Evolutionary conservation across 2,113 vertebrate genomes (phyloP).

Genomic region (Aegotheles bennettii): DNA sequence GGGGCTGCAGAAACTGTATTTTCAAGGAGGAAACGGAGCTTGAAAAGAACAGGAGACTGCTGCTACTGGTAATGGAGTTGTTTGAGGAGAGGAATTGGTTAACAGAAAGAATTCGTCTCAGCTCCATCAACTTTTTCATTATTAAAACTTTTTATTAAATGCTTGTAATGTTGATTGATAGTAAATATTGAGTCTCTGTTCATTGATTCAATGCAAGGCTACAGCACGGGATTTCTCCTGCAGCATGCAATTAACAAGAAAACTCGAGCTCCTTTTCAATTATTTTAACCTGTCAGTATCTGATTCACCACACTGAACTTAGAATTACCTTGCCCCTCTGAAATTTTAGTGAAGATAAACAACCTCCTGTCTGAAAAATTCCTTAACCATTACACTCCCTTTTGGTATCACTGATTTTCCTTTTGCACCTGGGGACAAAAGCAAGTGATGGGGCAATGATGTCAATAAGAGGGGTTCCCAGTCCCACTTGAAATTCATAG

Average conservation of each 20-base stretch:
- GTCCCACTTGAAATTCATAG: neutral
- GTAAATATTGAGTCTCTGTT: conserved; percentile 28
- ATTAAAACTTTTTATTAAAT: conserved; percentile 54
- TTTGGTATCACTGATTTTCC: neutral
- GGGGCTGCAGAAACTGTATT: neutral
- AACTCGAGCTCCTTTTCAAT: neutral
- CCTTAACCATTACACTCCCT: neutral
- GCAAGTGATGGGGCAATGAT: neutral
- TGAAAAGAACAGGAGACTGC: neutral
- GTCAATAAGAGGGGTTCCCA: neutral
- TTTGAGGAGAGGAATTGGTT: neutral
- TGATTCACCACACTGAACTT: neutral
- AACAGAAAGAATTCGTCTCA: neutral
- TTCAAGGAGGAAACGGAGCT: neutral
- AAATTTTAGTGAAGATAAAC: neutral
- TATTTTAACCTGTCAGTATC: neutral
- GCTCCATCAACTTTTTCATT: conserved; percentile 13
- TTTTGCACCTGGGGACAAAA: neutral
- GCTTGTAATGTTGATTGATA: conserved; percentile 49
- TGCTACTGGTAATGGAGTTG: neutral
- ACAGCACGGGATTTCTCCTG: neutral
- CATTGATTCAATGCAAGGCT: neutral
- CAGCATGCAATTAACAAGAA: conserved; percentile 27
- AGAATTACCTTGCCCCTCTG: neutral
- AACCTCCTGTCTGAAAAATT: neutral